phyloP scores from a whole-genome alignment of 2,113 vertebrate species.

The Charina bottae region DNA sequence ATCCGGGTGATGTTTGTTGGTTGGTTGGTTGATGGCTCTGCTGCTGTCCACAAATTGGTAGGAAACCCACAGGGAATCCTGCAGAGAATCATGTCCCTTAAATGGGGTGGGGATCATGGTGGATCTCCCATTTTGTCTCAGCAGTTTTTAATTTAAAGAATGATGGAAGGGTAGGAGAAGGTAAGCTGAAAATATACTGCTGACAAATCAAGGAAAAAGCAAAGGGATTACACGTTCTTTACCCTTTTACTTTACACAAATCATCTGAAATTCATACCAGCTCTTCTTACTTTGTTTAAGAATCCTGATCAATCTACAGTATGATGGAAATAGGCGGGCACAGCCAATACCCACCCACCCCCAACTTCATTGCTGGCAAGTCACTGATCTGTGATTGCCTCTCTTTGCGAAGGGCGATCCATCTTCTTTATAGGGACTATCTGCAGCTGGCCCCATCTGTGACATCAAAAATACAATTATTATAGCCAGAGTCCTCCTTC shows the following conservation, averaged over 20 bases:
- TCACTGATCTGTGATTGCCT: conserved; percentile 32
- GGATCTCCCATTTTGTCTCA: background rate
- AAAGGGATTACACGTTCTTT: background rate
- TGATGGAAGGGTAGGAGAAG: background rate
- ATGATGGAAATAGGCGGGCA: background rate
- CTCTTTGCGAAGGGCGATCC: conserved; percentile 25
- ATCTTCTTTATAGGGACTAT: conserved; percentile 62
- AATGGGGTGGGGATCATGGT: background rate
- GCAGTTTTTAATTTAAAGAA: background rate
- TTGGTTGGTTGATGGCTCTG: background rate
- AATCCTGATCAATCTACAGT: conserved; percentile 31
- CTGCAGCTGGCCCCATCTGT: conserved; percentile 60
- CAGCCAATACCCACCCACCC: background rate
- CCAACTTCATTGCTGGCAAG: conserved; percentile 15
- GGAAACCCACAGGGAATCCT: background rate
- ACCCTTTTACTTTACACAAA: background rate
- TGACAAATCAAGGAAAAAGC: background rate
- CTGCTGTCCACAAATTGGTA: background rate
- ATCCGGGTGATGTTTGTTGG: no score
- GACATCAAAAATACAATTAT: conserved; percentile 65
- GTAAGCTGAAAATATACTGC: background rate
- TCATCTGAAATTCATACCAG: background rate
- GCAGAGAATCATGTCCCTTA: background rate
- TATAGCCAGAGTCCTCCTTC: background rate
- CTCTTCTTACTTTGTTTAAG: conserved; percentile 18